A percentile compares a stretch with the other conserved stretches of the same genome.
Conservation (phyloP, 2,797 vertebrate genomes). For the Anguilla marmorata region DNA sequence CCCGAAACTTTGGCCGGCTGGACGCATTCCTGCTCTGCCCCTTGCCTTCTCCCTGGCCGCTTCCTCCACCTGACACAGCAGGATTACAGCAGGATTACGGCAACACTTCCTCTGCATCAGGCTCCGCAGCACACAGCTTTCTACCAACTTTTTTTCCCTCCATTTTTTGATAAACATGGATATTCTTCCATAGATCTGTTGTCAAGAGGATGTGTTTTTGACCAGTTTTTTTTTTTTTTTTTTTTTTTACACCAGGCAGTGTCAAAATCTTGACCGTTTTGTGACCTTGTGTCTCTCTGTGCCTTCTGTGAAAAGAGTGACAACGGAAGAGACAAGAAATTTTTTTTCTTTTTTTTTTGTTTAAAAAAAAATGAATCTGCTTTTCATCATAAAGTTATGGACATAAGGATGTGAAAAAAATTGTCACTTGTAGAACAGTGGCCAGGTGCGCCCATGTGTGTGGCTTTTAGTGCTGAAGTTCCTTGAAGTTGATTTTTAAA, state of each 20-base stretch:
- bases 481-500: neutral
- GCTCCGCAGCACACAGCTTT: neutral
- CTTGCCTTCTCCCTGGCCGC: neutral
- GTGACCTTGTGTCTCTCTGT: neutral
- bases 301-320: neutral
- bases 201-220: neutral
- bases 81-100: slow-evolving; percentile 6
- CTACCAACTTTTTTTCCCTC: neutral
- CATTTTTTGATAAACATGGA: neutral
- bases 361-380: neutral
- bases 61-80: slow-evolving; percentile 26
- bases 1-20: slow-evolving; percentile 20
- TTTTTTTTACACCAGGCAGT: neutral
- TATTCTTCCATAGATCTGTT: neutral
- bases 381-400: neutral
- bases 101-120: neutral
- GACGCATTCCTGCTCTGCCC: slow-evolving; percentile 14
- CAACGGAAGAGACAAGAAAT: neutral
- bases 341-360: neutral
- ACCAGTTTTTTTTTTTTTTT: too few relatives aligned
- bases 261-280: neutral
- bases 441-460: neutral
- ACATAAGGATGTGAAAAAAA: neutral
- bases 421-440: neutral
- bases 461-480: slow-evolving; percentile 3